These are phyloP conservation scores for Temnothorax rugatulus DNA, from an alignment of 2,888 invertebrate genomes.

Conservation along the genomic window DNA sequence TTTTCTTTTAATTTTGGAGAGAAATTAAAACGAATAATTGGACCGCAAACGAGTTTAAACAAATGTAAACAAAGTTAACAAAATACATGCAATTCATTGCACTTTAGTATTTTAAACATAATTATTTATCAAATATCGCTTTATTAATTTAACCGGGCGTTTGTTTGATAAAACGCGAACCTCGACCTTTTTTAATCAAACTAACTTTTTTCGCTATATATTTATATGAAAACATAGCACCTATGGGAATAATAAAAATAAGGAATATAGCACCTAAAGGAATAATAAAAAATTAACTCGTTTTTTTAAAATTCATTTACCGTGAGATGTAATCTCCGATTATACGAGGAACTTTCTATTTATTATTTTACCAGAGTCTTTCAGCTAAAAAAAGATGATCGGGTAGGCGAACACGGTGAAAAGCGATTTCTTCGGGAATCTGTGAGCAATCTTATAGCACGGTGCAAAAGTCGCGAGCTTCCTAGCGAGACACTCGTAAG, in stretches of 20 bases:
- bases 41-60: not conserved
- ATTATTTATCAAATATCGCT: not conserved
- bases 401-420: not conserved
- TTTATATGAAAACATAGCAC: not conserved
- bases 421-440: constrained; percentile 30
- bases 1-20: not conserved
- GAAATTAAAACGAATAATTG: constrained; percentile 14
- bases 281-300: not conserved
- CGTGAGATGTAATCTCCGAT: not conserved
- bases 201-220: not conserved
- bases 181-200: not conserved
- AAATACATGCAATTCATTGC: not conserved
- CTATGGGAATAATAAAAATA: not conserved
- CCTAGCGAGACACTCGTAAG: constrained; percentile 16
- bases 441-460: not conserved
- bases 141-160: not conserved
- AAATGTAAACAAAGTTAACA: not conserved
- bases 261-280: not conserved
- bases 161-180: not conserved
- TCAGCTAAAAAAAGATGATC: not conserved
- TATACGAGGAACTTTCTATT: not conserved
- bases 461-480: constrained; percentile 13
- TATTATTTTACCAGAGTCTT: not conserved
- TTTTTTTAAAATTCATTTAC: not conserved
- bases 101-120: not conserved